Base-by-base conservation (phyloP, 2,888 invertebrate species). In the Sminthurinus aureus region DNA sequence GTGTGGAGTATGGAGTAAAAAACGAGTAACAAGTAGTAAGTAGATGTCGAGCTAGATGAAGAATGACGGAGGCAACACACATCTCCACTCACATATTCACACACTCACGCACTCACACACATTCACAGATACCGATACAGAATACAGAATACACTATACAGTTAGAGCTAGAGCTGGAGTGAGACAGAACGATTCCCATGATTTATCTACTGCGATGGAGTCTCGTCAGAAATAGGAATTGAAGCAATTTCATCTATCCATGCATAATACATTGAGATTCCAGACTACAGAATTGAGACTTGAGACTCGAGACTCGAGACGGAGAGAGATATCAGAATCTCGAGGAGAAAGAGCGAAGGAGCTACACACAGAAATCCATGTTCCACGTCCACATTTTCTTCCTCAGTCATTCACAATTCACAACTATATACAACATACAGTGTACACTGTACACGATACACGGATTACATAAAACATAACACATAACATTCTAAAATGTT, bases 171-270 rank as follows among this genome's bases (percentile, higher is more conserved):
- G 38, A 38, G 38, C n/a, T 38, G 38, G 38, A 81, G 81, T 74
- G 81, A 81, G 81, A 81, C 81, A 81, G 81, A 74, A 66, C 81
- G 81, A 81, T 81, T 81, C 81, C 74, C 73, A 81, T 81, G 81
- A 81, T 81, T 81, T 81, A 81, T 81, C 81, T 81, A 66, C 81
- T 81, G 26, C 22, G 18, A 58, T 13, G 71, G 26, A 71, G 71
- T 24, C 71, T 81, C 67, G 67, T 67, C 67, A 69, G 81, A 75
- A 75, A 81, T 81, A 81, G 81, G 81, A 81, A 81, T 81, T 73
- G 81, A 81, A 81, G 81, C 64, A 81, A 81, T 81, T 81, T 73
- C 81, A 64, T 58, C 81, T 73, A 81, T 24, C 71, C 73, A 81
- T 81, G 81, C 81, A 81, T 81, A 81, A 81, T 81, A 81, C 81